phyloP scores from a whole-genome alignment of 2,113 vertebrate genomes.

The Monarcha castaneiventris region DNA sequence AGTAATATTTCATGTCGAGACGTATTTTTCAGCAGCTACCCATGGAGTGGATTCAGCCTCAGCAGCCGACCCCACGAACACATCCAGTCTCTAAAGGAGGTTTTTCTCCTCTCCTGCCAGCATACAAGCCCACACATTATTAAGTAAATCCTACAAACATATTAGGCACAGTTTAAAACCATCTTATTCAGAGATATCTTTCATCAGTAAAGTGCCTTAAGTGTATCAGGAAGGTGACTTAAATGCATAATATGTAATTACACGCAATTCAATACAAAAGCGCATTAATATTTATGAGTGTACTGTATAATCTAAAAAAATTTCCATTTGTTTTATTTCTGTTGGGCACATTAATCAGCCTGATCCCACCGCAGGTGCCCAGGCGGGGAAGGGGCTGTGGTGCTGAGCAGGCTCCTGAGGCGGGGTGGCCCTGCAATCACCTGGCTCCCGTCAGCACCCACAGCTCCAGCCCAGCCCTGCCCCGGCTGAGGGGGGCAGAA shows the following conservation, averaged over 20 bases:
- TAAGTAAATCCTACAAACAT: conserved; percentile 66
- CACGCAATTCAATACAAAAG: conserved; percentile 57
- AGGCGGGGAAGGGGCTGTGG: not conserved
- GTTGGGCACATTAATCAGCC: conserved; percentile 67
- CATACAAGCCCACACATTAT: conserved; percentile 24
- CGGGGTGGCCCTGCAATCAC: conserved; percentile 12
- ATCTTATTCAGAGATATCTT: conserved; percentile 48
- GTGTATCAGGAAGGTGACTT: conserved; percentile 65
- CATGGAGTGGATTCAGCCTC: not conserved
- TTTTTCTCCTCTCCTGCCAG: conserved; percentile 36
- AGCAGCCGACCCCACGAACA: not conserved
- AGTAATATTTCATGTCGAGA: conserved; percentile 49
- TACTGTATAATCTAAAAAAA: conserved; percentile 60
- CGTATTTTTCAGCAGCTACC: conserved; percentile 37
- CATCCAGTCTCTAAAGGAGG: not conserved
- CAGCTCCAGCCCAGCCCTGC: not conserved
- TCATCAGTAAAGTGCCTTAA: conserved; percentile 53
- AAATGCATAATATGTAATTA: conserved; percentile 71
- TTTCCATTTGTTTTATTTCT: conserved; percentile 70
- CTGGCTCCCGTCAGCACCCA: not conserved
- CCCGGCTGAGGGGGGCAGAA: not conserved
- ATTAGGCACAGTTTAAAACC: conserved; percentile 57
- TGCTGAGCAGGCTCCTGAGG: not conserved
- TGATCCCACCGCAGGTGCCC: not conserved
- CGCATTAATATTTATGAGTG: conserved; percentile 74